phyloP scores from a whole-genome alignment of 2,888 invertebrate species.

The Agrochola lychnidis region DNA sequence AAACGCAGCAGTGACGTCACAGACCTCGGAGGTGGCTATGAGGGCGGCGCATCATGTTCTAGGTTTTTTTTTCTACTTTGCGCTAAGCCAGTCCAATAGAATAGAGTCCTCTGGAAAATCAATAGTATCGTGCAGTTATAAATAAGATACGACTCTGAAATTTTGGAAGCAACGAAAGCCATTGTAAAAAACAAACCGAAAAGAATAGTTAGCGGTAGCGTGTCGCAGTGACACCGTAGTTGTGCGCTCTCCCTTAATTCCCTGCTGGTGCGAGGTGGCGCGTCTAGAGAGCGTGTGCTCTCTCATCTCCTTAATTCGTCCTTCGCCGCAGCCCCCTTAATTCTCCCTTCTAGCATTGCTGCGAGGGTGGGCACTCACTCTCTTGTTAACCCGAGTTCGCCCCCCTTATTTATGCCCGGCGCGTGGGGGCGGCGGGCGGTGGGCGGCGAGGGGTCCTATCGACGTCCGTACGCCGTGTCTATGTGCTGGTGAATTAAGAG shows the following conservation, averaged over 20 bases:
- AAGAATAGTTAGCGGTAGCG: slow-evolving; percentile 16
- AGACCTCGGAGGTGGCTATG: slow-evolving; percentile 71
- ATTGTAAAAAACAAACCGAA: slow-evolving; percentile 20
- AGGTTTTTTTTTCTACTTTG: slow-evolving; percentile 29
- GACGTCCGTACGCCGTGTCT: slow-evolving; percentile 83
- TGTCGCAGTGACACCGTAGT: slow-evolving; percentile 59
- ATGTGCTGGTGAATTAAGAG: slow-evolving; percentile 90
- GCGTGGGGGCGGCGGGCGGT: slow-evolving; percentile 76
- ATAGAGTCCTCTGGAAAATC: slow-evolving; percentile 42
- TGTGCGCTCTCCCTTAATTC: slow-evolving; percentile 81
- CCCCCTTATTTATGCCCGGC: slow-evolving; percentile 89
- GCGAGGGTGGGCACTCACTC: slow-evolving; percentile 84
- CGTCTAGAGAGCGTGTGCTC: slow-evolving; percentile 90
- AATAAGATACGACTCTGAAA: slow-evolving; percentile 35
- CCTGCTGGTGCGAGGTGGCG: slow-evolving; percentile 85
- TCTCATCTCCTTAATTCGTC: slow-evolving; percentile 91
- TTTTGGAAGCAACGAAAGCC: slow-evolving; percentile 14
- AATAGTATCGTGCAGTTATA: slow-evolving; percentile 35
- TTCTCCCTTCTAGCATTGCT: slow-evolving; percentile 85
- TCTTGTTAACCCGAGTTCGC: slow-evolving; percentile 88
- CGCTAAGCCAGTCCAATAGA: slow-evolving; percentile 20
- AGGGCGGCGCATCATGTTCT: slow-evolving; percentile 61
- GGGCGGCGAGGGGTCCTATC: slow-evolving; percentile 77
- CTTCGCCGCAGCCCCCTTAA: slow-evolving; percentile 90
- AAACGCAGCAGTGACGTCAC: slow-evolving; percentile 87